A percentile compares a stretch with the other conserved stretches of the same genome.
These are phyloP conservation scores for Scortum barcoo DNA, from an alignment of 2,113 vertebrate species.

Conservation along the genomic window DNA sequence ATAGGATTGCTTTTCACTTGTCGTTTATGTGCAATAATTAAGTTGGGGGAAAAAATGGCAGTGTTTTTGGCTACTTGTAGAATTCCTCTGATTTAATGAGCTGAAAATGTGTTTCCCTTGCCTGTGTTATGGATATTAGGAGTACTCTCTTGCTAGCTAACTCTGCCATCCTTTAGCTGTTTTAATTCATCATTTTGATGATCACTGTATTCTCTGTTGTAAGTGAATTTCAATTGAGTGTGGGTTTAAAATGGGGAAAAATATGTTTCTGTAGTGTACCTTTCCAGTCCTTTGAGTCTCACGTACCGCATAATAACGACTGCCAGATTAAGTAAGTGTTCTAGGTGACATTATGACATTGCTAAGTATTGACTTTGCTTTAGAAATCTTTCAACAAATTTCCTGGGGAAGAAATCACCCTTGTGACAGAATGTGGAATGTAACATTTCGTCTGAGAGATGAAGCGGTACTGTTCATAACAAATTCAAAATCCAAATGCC, in stretches of 20 bases:
- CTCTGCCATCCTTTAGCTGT: not conserved
- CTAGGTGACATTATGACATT: not conserved
- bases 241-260: not conserved
- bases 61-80: not conserved
- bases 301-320: not conserved
- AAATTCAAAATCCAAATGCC: slow-evolving; percentile 13
- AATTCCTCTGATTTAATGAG: not conserved
- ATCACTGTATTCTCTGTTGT: not conserved
- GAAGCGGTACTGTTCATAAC: not conserved
- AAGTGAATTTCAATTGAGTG: not conserved
- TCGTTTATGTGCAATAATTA: not conserved
- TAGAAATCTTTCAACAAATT: not conserved
- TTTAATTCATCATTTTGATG: not conserved
- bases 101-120: not conserved
- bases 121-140: not conserved
- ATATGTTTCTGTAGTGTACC: not conserved
- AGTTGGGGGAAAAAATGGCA: not conserved
- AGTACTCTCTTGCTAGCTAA: not conserved
- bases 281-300: not conserved
- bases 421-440: not conserved
- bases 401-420: not conserved
- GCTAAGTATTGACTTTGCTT: not conserved
- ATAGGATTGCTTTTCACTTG: not conserved
- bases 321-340: not conserved
- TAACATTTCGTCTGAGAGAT: not conserved